Evolutionary conservation across 1,140 invertebrate species (phyloP).

Genomic region (Hylaeus volcanicus): DNA sequence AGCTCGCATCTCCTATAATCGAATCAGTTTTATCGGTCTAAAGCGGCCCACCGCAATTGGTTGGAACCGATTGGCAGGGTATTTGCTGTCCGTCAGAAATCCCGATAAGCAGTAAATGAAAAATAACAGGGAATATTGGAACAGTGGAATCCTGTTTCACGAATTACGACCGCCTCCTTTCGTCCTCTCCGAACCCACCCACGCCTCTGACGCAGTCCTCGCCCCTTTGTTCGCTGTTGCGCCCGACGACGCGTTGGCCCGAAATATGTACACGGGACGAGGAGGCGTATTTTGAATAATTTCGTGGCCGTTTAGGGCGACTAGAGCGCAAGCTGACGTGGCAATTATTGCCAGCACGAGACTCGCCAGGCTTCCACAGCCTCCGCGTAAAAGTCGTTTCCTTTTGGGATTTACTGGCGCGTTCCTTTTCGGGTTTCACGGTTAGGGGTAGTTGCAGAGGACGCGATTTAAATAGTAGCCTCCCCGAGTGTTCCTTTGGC

Average conservation of each 20-base stretch:
- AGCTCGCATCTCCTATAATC: slow-evolving; percentile 34
- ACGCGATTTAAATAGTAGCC: too few relatives aligned
- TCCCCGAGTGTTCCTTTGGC: too few relatives aligned
- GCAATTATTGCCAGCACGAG: slow-evolving; percentile 28
- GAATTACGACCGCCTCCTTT: slow-evolving; percentile 1
- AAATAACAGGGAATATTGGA: slow-evolving; percentile 38
- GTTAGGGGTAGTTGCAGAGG: too few relatives aligned
- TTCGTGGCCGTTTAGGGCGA: neutral
- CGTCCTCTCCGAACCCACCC: neutral
- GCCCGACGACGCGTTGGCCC: neutral
- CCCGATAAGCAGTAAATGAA: slow-evolving; percentile 49
- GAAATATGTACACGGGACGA: too few relatives aligned
- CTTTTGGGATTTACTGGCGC: too few relatives aligned
- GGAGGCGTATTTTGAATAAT: slow-evolving; percentile 11
- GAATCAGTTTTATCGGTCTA: slow-evolving; percentile 52
- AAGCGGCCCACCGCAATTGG: slow-evolving; percentile 47
- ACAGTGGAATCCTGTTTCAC: neutral
- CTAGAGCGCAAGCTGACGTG: slow-evolving; percentile 3
- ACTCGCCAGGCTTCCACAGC: neutral
- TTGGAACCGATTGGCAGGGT: slow-evolving; percentile 41
- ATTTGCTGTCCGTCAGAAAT: slow-evolving; percentile 37
- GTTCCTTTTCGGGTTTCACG: too few relatives aligned
- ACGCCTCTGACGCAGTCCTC: neutral
- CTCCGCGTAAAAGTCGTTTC: too few relatives aligned
- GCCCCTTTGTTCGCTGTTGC: slow-evolving; percentile 3